Percentiles rank a stretch among this genome's conserved stretches.
Conservation (phyloP, 2,888 invertebrate genomes). For the Stenotaenia linearis region DNA sequence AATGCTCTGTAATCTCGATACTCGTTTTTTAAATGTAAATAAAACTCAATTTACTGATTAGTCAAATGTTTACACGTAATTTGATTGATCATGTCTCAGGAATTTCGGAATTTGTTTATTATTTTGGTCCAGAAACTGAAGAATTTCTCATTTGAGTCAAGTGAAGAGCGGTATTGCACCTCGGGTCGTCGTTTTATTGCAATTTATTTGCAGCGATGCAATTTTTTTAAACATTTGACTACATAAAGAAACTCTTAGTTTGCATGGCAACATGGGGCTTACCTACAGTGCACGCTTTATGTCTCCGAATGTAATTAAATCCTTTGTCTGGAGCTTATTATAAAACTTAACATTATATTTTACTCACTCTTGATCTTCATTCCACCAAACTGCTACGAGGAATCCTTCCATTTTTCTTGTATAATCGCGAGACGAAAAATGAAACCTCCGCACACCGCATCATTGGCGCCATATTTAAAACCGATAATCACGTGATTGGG, state of each 20-base stretch:
- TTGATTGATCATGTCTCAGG: too few species aligned
- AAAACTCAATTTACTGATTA: neutral
- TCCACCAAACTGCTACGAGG: neutral
- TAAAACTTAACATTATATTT: neutral
- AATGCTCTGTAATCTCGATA: neutral
- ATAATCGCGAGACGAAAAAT: neutral
- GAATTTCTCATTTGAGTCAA: too few species aligned
- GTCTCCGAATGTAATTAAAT: neutral
- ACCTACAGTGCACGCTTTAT: neutral
- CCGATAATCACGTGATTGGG: neutral
- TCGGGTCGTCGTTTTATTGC: neutral
- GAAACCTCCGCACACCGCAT: neutral
- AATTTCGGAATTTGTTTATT: neutral
- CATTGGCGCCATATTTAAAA: slow-evolving; percentile 9
- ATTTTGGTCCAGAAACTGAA: neutral
- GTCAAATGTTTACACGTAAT: too few species aligned
- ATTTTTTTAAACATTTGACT: too few species aligned
- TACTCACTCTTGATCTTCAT: neutral
- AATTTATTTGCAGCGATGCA: neutral
- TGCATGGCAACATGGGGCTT: neutral
- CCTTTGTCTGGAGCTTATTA: too few species aligned
- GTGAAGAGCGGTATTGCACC: neutral
- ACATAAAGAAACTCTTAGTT: slow-evolving; percentile 20
- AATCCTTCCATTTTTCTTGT: neutral
- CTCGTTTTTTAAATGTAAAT: neutral